These are phyloP conservation scores for Drosophila grimshawi DNA, from an alignment of 1,140 invertebrate species.

Conservation along the genomic window DNA sequence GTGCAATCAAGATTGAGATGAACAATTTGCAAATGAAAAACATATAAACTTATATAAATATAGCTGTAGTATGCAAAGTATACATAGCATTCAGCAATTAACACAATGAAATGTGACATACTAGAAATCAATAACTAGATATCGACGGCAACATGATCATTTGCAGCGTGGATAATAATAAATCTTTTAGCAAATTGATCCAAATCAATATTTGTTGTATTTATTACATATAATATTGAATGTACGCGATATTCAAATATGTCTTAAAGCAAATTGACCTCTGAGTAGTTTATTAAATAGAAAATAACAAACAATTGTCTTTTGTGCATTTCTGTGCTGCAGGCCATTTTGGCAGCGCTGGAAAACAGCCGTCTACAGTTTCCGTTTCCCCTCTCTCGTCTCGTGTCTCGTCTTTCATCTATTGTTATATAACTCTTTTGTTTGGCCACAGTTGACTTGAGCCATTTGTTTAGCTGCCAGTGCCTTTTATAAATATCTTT, in stretches of 20 bases:
- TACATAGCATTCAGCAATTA: neutral
- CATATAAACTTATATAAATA: neutral
- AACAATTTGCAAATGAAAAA: neutral
- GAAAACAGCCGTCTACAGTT: constrained; percentile 21
- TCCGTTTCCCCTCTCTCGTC: constrained; percentile 4
- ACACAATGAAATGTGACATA: neutral
- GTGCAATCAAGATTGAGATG: neutral
- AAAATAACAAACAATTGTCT: constrained; percentile 20
- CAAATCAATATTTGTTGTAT: too few species aligned
- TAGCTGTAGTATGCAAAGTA: neutral
- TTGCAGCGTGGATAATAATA: too few species aligned
- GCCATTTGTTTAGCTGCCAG: constrained; percentile 59
- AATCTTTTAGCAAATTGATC: too few species aligned
- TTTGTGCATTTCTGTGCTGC: constrained; percentile 28
- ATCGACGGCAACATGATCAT: too few species aligned
- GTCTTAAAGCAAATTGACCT: constrained; percentile 10
- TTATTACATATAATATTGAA: neutral
- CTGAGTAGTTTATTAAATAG: constrained; percentile 20
- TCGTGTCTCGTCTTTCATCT: constrained; percentile 7
- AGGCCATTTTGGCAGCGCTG: constrained; percentile 24
- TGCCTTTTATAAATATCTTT: constrained; percentile 34
- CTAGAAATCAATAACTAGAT: too few species aligned
- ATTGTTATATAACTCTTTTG: constrained; percentile 77
- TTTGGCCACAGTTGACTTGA: constrained; percentile 60
- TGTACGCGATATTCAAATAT: neutral